phyloP scores from a whole-genome alignment of 2,797 vertebrate species.

The Buphagus erythrorhynchus region DNA sequence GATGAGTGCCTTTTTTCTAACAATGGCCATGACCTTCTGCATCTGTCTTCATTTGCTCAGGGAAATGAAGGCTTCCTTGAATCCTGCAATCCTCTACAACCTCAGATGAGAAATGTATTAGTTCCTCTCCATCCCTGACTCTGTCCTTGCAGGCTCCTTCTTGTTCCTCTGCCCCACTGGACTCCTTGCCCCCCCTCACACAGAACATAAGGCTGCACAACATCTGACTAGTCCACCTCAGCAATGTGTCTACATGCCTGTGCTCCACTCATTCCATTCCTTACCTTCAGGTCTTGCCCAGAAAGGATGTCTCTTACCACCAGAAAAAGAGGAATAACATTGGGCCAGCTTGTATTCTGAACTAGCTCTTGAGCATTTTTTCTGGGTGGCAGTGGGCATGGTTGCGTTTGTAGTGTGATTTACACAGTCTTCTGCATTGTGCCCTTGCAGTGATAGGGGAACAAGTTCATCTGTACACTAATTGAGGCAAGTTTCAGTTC shows the following conservation, averaged over 20 bases:
- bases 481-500: background rate
- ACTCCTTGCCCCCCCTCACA: background rate
- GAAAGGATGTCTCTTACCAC: background rate
- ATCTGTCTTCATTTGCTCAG: background rate
- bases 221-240: background rate
- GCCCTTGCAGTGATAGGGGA: background rate
- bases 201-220: background rate
- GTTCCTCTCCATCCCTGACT: background rate
- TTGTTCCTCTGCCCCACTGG: background rate
- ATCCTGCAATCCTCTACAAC: background rate
- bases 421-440: background rate
- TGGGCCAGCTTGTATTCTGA: background rate
- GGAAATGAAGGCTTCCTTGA: background rate
- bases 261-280: rapidly evolving
- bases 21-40: background rate
- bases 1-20: background rate
- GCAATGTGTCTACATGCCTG: background rate
- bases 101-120: background rate
- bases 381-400: background rate
- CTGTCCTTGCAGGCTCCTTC: background rate
- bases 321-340: background rate
- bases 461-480: background rate
- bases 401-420: background rate
- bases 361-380: background rate
- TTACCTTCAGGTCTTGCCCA: background rate